Conservation (phyloP, 1,140 invertebrate genomes). For the Melitaea cinxia region DNA sequence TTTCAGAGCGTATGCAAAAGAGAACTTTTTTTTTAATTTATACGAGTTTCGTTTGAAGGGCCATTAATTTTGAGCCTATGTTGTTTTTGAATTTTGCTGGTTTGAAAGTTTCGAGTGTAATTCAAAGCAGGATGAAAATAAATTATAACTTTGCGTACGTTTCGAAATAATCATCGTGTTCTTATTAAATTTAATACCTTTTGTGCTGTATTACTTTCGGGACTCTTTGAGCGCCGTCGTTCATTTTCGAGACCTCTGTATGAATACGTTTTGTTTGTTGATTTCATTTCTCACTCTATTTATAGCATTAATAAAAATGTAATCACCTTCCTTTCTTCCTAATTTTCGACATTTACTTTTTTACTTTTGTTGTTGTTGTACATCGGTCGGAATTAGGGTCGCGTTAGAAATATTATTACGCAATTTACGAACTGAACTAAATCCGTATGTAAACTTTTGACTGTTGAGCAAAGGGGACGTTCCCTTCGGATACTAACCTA, state of each 20-base stretch:
- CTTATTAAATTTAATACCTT: constrained; percentile 8
- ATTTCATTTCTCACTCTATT: not conserved
- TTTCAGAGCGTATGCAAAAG: not conserved
- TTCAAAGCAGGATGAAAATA: constrained; percentile 6
- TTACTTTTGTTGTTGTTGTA: too few species aligned
- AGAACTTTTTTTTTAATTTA: constrained; percentile 1
- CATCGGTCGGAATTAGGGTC: too few species aligned
- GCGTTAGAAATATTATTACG: too few species aligned
- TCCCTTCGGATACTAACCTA: too few species aligned
- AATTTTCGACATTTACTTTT: too few species aligned
- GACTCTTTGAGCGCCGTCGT: not conserved
- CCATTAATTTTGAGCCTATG: constrained; percentile 3
- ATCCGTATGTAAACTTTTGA: too few species aligned
- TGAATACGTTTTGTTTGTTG: not conserved
- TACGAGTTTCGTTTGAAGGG: not conserved
- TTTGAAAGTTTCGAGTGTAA: constrained; percentile 7
- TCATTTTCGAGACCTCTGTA: not conserved
- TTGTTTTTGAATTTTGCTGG: not conserved
- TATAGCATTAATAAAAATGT: not conserved
- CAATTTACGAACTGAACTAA: too few species aligned
- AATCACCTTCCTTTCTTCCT: not conserved
- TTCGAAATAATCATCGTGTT: constrained; percentile 9
- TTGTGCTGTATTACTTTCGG: not conserved
- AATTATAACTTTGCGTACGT: constrained; percentile 13
- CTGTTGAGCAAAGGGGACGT: too few species aligned